Evolutionary conservation across 2,113 vertebrate species (phyloP), one percentile per base, ranked within the genome.

Genomic region (Capreolus pygargus): DNA sequence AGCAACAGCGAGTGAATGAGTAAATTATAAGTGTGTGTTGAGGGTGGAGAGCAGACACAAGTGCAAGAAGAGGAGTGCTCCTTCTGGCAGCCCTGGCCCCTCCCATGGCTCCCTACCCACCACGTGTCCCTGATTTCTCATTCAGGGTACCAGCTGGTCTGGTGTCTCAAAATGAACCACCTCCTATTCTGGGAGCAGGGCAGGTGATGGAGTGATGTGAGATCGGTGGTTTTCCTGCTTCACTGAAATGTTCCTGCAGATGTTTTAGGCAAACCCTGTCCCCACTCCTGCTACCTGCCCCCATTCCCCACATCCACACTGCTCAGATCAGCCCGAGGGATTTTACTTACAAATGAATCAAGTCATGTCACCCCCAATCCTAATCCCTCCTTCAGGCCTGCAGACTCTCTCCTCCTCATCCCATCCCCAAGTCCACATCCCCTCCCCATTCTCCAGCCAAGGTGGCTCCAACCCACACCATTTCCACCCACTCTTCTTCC

Each of bases 1-100:
- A 43, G 78, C 45, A 52, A 33, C 4, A 47, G 14, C 28, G 2
- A 60, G 6, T 33, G 89, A 36, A 50, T 4, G 57, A 33, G 64
- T 12, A 23, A 6, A 21, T 60, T 5, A 5, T 33, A 47, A 7
- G 12, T 43, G 16, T 61, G 67, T 28, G 14, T 6, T 27, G 6
- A 52, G n/a, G 50, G 1, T 1, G 11, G 39, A 3, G 45, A 85
- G 36, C 50, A 2, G 13, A 17, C 3, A 2, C 45, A 12, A 43
- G 43, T 4, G 3, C 1, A 0, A 47, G 33, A 58, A 27, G 23
- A 1, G 1, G 7, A 21, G 30, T 2, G 3, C 17, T 0, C 12
- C 6, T 25, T 17, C 54, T 15, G 16, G 16, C 16, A 12, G 36
- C 28, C 50, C 15, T 2, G 15, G 21, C 33, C 23, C 39, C 27